Percentiles rank a stretch among this genome's conserved stretches.
phyloP scores from a whole-genome alignment of 2,113 vertebrate genomes.

The Pimephales promelas region DNA sequence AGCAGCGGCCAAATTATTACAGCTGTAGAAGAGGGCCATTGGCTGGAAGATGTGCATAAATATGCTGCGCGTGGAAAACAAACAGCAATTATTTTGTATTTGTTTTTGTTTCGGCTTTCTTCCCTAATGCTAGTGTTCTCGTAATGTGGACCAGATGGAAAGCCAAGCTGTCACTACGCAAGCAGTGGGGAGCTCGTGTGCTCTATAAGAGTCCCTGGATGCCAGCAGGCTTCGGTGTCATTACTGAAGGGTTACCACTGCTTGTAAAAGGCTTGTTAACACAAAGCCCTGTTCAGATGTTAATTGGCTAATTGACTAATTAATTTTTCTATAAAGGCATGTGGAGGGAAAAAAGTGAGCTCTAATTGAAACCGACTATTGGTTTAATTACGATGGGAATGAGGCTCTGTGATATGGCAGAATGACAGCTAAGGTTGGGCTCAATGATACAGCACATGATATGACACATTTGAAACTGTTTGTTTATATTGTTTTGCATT shows the following conservation, averaged over 20 bases:
- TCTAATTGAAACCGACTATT: conserved; percentile 85
- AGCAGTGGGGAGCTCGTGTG: conserved; percentile 39
- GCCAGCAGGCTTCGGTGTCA: conserved; percentile 72
- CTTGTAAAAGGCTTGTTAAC: conserved; percentile 86
- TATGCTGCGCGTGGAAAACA: conserved; percentile 42
- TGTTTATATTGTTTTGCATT: not conserved
- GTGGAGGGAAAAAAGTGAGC: conserved; percentile 65
- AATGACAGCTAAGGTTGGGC: conserved; percentile 58
- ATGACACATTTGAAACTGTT: conserved; percentile 36
- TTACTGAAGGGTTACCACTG: conserved; percentile 79
- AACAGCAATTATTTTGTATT: conserved; percentile 57
- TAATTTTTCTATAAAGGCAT: conserved; percentile 82
- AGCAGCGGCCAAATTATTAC: conserved; percentile 70
- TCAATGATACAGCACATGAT: conserved; percentile 41
- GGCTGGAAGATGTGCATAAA: conserved; percentile 46
- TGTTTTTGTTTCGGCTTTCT: conserved; percentile 53
- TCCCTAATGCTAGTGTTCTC: not conserved
- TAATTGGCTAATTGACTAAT: conserved; percentile 88
- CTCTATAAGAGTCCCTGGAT: conserved; percentile 72
- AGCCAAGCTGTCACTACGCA: conserved; percentile 53
- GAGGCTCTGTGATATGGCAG: conserved; percentile 23
- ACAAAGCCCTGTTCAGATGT: conserved; percentile 84
- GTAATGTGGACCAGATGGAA: conserved; percentile 52
- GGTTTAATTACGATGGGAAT: conserved; percentile 80
- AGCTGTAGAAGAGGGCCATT: conserved; percentile 54